Base-by-base conservation (phyloP, 2,888 invertebrate genomes). In the Axea sp. region DNA sequence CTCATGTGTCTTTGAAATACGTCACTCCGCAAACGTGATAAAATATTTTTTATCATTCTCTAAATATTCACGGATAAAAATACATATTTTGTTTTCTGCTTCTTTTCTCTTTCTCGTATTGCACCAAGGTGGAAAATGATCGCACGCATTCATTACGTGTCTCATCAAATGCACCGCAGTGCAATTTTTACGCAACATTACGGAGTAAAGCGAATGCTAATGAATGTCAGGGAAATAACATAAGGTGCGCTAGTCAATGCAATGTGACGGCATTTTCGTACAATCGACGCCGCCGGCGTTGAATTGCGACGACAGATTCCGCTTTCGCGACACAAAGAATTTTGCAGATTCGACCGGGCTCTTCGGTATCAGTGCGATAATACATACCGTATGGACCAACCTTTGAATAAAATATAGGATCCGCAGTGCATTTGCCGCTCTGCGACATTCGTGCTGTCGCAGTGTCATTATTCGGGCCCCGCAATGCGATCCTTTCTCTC, bases 351-450 rank as follows among this genome's bases (percentile, higher is more conserved):
- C 65, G 59, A 22, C 33, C 49, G 31, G 17, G 37, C 49, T 57
- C 64, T 51, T 68, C 41, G 47, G 65, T 74, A 69, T 65, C 59
- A 59, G 39, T 5, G 47, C 59, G 47, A 60, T 75, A 60, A 71
- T 69, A 65, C 74, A 45, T 45, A 33, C 69, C 69, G 71, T 67
- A 71, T 65, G 49, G 62, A 59, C 71, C 62, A 37, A 74, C 73
- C 73, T 67, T 76, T 82, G 84, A 84, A 84, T 84, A 84, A 84
- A 81, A 84, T 81, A 84, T 82, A 71, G 77, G 71, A 77, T 73
- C 82, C 79, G 81, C 82, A 81, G 82, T 79, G 81, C 79, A 80
- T 80, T 69, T 71, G 77, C 77, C 79, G 78, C 78, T 77, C 77
- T 81, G 78, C 80, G 80, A 78, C 80, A 78, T 77, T 78, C 78